A percentile compares a stretch with the other conserved stretches of the same genome.
phyloP scores from a whole-genome alignment of 2,888 invertebrate species.

The Zhuqinia jingwanae region DNA sequence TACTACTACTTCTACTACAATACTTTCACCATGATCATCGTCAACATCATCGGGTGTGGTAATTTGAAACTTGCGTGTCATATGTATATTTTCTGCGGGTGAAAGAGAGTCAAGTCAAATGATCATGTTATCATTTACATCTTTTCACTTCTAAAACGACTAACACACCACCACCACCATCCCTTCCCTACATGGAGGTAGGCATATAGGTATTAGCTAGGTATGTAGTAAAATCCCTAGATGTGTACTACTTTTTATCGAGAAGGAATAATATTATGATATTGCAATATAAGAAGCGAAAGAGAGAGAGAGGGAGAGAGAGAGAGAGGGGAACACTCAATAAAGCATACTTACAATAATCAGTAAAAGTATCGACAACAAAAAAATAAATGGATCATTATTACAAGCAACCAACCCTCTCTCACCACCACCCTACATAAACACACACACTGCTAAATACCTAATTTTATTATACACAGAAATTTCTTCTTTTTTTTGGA shows the following conservation, averaged over 20 bases:
- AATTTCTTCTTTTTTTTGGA: conserved; percentile 27
- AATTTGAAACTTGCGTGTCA: conserved; percentile 69
- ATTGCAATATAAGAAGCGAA: background rate
- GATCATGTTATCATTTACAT: conserved; percentile 49
- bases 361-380: conserved; percentile 8
- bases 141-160: conserved; percentile 17
- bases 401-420: background rate
- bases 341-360: background rate
- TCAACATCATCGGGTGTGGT: conserved; percentile 61
- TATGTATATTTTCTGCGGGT: conserved; percentile 39
- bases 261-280: no score
- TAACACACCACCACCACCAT: background rate
- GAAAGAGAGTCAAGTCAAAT: background rate
- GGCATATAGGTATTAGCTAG: no score
- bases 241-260: background rate
- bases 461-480: conserved; percentile 24
- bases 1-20: background rate
- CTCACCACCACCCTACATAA: background rate
- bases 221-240: no score
- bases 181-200: background rate
- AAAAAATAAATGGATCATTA: conserved; percentile 42
- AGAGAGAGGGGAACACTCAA: background rate
- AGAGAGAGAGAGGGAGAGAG: background rate
- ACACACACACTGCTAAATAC: background rate
- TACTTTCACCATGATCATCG: background rate